phyloP scores from a whole-genome alignment of 2,888 invertebrate genomes.

The Agrochola lychnidis region DNA sequence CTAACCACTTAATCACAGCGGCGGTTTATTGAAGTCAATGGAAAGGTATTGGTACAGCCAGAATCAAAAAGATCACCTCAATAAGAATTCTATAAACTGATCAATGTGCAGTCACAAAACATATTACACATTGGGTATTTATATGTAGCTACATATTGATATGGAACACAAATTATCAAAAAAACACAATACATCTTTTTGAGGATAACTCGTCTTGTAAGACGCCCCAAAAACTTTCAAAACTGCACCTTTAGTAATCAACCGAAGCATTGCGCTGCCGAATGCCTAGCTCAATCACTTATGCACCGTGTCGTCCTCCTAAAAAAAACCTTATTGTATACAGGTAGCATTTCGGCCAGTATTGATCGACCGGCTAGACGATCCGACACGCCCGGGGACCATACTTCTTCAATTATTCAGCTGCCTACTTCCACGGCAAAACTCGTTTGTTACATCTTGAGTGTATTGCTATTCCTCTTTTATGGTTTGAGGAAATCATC shows the following conservation, averaged over 20 bases:
- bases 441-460: constrained; percentile 76
- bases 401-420: constrained; percentile 87
- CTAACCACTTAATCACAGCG: too few relatives aligned
- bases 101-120: not conserved
- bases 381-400: constrained; percentile 77
- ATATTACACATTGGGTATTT: too few relatives aligned
- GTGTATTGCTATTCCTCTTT: constrained; percentile 79
- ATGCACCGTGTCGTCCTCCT: constrained; percentile 19
- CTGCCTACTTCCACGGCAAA: constrained; percentile 70
- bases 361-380: constrained; percentile 81
- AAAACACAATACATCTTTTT: not conserved
- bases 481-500: constrained; percentile 73
- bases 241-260: not conserved
- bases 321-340: constrained; percentile 46
- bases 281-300: constrained; percentile 17
- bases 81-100: not conserved
- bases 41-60: too few relatives aligned
- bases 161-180: too few relatives aligned
- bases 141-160: too few relatives aligned
- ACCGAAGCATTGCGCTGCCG: not conserved
- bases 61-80: too few relatives aligned
- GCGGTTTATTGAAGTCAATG: too few relatives aligned
- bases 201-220: not conserved
- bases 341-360: constrained; percentile 63
- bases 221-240: not conserved